Evolutionary conservation across 2,113 vertebrate species (phyloP).

Genomic region (Cyanocitta stelleri): DNA sequence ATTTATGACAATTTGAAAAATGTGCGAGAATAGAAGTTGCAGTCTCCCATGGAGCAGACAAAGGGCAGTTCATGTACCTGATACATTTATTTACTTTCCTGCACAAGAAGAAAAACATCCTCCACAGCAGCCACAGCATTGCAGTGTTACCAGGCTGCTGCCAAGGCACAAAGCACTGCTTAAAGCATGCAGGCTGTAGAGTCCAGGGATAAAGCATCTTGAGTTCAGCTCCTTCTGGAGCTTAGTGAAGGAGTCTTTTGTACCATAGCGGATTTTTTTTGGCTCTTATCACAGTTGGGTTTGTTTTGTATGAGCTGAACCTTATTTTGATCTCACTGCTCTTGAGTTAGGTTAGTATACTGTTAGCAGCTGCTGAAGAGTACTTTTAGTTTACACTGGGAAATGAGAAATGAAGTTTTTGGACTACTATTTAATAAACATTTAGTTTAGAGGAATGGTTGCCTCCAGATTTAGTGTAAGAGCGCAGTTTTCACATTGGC

Average conservation of each 20-base stretch:
- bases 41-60: not conserved
- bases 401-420: not conserved
- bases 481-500: fast-evolving
- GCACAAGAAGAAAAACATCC: not conserved
- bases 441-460: not conserved
- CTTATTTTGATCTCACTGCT: not conserved
- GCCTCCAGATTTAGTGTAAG: not conserved
- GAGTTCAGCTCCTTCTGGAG: not conserved
- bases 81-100: not conserved
- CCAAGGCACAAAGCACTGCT: not conserved
- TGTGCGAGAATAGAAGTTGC: not conserved
- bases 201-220: not conserved
- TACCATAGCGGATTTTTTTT: not conserved
- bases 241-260: not conserved
- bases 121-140: not conserved
- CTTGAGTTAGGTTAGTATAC: not conserved
- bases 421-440: not conserved
- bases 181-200: not conserved
- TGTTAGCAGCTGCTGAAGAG: not conserved
- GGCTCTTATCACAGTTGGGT: not conserved
- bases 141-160: not conserved
- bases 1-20: not conserved
- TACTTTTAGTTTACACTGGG: not conserved
- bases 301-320: not conserved
- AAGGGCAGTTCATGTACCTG: not conserved